Evolutionary conservation across 1,140 invertebrate genomes (phyloP).

Genomic region (Phymastichus coffea): DNA sequence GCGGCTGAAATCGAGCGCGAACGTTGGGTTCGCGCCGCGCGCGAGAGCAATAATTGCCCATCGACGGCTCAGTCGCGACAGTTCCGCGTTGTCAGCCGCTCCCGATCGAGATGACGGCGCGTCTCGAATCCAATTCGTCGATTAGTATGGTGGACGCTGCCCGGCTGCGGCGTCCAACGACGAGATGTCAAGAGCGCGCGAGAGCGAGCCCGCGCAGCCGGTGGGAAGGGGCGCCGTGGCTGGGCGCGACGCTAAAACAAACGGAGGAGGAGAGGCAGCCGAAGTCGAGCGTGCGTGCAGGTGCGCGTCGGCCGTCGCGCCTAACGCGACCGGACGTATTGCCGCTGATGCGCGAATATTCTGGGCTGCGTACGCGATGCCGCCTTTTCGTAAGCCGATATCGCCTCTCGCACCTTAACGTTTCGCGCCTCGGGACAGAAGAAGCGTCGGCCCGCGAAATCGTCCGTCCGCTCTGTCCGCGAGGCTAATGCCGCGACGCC

Average conservation of each 20-base stretch:
- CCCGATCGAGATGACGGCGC: no score
- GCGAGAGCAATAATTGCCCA: no score
- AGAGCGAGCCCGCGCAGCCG: not conserved
- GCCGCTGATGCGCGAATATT: not conserved
- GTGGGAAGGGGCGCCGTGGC: not conserved
- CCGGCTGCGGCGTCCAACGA: no score
- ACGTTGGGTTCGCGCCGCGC: no score
- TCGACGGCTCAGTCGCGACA: no score
- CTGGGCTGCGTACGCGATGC: not conserved
- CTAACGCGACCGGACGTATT: slow-evolving; percentile 25
- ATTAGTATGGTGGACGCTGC: no score
- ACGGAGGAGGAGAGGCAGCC: no score
- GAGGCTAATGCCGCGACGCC: no score
- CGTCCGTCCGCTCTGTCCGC: not conserved
- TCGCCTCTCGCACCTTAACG: slow-evolving; percentile 6
- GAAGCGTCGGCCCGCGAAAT: not conserved
- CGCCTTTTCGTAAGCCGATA: slow-evolving; percentile 11
- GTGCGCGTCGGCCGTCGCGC: slow-evolving; percentile 24
- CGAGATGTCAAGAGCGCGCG: not conserved
- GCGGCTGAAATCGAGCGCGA: no score
- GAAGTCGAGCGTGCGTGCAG: no score
- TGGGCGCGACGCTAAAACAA: not conserved
- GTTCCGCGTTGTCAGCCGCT: no score
- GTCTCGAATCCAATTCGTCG: no score
- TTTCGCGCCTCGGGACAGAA: slow-evolving; percentile 18